A percentile compares a stretch with the other conserved stretches of the same genome.
phyloP scores from a whole-genome alignment of 2,797 vertebrate genomes.

The Fundulus diaphanus region DNA sequence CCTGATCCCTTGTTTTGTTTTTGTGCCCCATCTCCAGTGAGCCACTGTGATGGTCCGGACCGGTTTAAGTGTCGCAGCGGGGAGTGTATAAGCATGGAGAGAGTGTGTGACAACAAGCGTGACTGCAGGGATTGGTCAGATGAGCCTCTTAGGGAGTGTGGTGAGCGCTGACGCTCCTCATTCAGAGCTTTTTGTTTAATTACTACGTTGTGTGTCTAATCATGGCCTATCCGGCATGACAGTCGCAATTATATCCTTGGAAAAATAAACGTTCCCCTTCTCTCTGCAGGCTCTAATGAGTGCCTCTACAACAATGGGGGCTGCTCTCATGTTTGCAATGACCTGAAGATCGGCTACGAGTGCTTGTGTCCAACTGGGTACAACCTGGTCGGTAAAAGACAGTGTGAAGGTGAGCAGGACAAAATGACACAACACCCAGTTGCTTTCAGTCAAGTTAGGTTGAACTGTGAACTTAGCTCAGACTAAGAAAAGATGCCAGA shows the following conservation, averaged over 20 bases:
- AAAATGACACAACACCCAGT: neutral
- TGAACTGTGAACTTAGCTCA: slow-evolving; percentile 32
- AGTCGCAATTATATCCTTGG: neutral
- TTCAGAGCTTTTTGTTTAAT: slow-evolving; percentile 34
- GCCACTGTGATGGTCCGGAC: slow-evolving; percentile 79
- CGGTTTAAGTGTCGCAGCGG: slow-evolving; percentile 87
- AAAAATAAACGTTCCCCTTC: neutral
- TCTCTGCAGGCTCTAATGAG: slow-evolving; percentile 84
- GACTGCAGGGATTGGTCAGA: slow-evolving; percentile 93
- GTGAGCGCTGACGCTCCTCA: slow-evolving; percentile 73
- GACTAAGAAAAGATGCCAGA: slow-evolving; percentile 16
- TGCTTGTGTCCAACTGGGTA: slow-evolving; percentile 87
- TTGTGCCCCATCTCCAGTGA: slow-evolving; percentile 68
- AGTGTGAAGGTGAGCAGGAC: slow-evolving; percentile 83
- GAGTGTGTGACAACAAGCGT: slow-evolving; percentile 82
- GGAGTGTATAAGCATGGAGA: slow-evolving; percentile 87
- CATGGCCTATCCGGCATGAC: slow-evolving; percentile 6
- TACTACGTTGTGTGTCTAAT: slow-evolving; percentile 14
- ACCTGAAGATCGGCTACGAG: slow-evolving; percentile 87
- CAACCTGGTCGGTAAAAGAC: slow-evolving; percentile 68
- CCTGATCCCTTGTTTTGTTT: neutral
- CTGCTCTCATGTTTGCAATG: slow-evolving; percentile 88
- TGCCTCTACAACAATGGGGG: slow-evolving; percentile 86
- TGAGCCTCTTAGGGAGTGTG: slow-evolving; percentile 88
- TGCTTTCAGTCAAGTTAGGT: neutral